These are phyloP conservation scores for Apamea sordens DNA, from an alignment of 2,888 invertebrate species.

Conservation along the genomic window DNA sequence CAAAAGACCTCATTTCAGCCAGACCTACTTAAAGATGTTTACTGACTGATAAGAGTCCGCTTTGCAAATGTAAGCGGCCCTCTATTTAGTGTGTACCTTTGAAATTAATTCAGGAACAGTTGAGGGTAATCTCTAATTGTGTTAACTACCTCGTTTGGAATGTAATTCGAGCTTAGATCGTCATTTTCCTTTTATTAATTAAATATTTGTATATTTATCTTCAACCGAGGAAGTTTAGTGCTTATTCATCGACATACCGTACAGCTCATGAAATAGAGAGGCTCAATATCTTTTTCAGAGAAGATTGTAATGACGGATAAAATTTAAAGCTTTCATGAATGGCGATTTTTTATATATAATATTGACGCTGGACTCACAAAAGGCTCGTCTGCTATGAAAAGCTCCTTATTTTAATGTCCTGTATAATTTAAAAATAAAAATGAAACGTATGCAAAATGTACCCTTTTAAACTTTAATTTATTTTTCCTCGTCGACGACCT, in stretches of 20 bases:
- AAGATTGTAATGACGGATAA: constrained; percentile 3
- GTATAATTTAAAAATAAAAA: not conserved
- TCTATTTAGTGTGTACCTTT: constrained; percentile 38
- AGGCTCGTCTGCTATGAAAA: not conserved
- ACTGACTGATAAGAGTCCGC: constrained; percentile 27
- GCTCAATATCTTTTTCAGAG: constrained; percentile 12
- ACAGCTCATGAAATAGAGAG: constrained; percentile 17
- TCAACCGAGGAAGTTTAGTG: constrained; percentile 7
- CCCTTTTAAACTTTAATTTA: not conserved
- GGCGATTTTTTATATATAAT: not conserved
- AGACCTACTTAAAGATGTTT: constrained; percentile 19
- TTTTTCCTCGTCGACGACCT: not conserved
- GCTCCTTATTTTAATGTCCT: not conserved
- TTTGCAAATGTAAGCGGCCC: constrained; percentile 40
- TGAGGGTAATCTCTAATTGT: constrained; percentile 49
- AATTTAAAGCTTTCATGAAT: constrained; percentile 20
- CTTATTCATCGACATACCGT: not conserved
- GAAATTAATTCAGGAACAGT: constrained; percentile 46
- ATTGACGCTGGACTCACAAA: not conserved
- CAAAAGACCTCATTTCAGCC: constrained; percentile 6
- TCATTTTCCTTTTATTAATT: constrained; percentile 37
- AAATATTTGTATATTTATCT: constrained; percentile 12
- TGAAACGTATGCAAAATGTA: not conserved
- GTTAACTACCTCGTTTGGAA: constrained; percentile 35
- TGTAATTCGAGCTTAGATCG: constrained; percentile 24